These are phyloP conservation scores for Capra hircus DNA, from an alignment of 2,113 vertebrate species.

Conservation along the genomic window DNA sequence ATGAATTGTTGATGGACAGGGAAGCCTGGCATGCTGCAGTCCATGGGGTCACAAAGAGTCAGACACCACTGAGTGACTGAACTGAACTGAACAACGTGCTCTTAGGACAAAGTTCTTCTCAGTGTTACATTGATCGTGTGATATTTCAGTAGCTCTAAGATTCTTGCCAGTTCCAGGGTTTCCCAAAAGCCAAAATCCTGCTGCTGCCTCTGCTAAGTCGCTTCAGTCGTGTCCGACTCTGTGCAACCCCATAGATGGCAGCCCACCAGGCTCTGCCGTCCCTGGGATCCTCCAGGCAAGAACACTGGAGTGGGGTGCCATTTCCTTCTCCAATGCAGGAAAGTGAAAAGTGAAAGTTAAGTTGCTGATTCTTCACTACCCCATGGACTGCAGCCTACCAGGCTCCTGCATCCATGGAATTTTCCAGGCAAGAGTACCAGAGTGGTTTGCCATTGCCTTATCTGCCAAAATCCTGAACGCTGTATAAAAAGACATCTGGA, in stretches of 20 bases:
- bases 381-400: neutral
- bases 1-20: neutral
- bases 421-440: neutral
- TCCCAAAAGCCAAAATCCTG: neutral
- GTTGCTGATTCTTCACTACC: neutral
- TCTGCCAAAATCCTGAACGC: neutral
- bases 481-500: neutral
- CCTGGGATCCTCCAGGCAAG: neutral
- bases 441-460: neutral
- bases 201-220: neutral
- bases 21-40: neutral
- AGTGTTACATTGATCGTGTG: fast-evolving
- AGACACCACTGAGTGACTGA: neutral
- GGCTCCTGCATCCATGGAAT: neutral
- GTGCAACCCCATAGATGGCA: neutral
- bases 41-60: neutral
- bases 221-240: neutral
- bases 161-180: neutral
- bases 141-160: fast-evolving
- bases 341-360: neutral
- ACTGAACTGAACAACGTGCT: neutral
- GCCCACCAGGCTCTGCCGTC: neutral
- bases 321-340: neutral
- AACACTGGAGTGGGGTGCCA: neutral
- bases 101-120: neutral